Evolutionary conservation across 2,113 vertebrate species (phyloP), one percentile per base, ranked within the genome.

Genomic region (Scomber colias): DNA sequence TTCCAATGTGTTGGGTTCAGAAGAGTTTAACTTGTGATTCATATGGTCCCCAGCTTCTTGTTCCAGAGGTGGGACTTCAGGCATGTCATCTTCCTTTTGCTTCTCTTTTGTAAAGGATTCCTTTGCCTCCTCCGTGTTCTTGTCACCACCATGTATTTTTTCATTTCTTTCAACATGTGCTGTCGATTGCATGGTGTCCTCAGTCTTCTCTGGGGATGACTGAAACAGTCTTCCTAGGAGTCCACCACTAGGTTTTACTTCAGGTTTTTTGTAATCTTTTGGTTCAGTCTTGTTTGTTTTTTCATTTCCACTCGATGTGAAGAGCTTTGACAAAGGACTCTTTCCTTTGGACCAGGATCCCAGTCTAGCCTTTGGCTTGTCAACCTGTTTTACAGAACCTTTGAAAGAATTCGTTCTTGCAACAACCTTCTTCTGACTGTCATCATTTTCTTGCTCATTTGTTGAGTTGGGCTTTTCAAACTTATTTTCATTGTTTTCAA

Each of bases 221-320:
- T 94, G 93, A 75, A 96, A 91, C 24, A 96, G 87, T 62, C 92
- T 95, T 77, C 89, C 93, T 3, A 96, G 78, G 30, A 95, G 79
- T 71, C 94, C 95, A 16, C 89, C 92, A 8, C 85, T 84, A 0
- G 91, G 61, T 81, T 95, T 96, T 0, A 3, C 54, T 1, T 93
- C 91, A 16, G 79, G 1, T 89, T 95, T 95, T 60, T 83, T 95
- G 51, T 16, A 73, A 3, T 92, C 88, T 40, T 66, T 87, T 3
- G 49, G 11, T 61, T 92, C 87, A 61, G 4, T 89, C 65, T 84
- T 95, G 70, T 62, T 83, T 9, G 50, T 11, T 35, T 71, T 94
- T 12, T 83, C 87, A 89, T 84, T 95, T 65, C 81, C 85, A 61
- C 91, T 88, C 68, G 93, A 88, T 55, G 87, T 90, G 84, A 96